Base-by-base conservation (phyloP, 1,140 invertebrate species). In the Chironomus tepperi region DNA sequence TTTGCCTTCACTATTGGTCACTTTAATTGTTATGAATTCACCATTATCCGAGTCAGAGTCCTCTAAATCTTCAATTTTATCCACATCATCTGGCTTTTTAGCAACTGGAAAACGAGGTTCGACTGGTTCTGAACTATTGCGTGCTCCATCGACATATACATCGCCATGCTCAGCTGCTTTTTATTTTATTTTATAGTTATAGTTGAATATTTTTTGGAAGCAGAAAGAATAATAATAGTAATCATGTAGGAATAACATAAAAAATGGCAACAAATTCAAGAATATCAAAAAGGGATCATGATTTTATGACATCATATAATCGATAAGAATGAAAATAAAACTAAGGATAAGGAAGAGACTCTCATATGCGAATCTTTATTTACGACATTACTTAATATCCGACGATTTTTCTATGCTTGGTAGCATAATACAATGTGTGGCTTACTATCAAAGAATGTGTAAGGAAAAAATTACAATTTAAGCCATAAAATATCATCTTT, bases 21-120 rank as follows among this genome's bases (percentile, higher is more conserved):
- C 65, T 70, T 70, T 70, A 8, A 70, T 70, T 21, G 65, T 70
- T 19, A 70, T 70, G 18, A 70, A 70, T 70, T 70, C 65, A 7
- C 65, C 65, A 70, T 18, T 18, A 19, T 70, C 65, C 18, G 65
- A 70, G 18, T 70, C 65, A 19, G 65, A 70, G 12, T 70, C 65
- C 18, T 70, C 65, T 19, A 19, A 18, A 18, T 18, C 16, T 10
- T 70, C 65, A 21, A 70, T 70, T 70, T 18, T 70, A 9, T 70
- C 65, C 3, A 70, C 18, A 19, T 70, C 19, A 10, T 18, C 16
- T 7, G 65, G 7, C 18, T 70, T 70, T 19, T 21, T 70, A 6
- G 8, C 19, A 70, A 3, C 9, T 9, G 16, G 3, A 21, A 19
- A 7, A 1, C 16, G 16, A 6, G 47, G 10, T 12, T 57, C 47